Base-by-base conservation (phyloP, 2,888 invertebrate genomes). In the Tubiluchus corallicola region DNA sequence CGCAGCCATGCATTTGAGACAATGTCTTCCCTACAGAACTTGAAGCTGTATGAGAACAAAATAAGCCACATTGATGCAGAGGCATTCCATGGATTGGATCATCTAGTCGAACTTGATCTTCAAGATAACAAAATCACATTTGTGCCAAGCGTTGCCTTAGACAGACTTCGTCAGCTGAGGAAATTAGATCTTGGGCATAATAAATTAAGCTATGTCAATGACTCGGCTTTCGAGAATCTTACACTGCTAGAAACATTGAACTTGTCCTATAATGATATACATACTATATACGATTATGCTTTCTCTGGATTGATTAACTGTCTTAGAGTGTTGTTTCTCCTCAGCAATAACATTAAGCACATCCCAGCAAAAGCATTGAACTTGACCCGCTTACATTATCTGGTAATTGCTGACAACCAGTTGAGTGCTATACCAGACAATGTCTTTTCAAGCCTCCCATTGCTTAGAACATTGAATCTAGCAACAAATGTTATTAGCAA, bases 171-270 rank as follows among this genome's bases (percentile, higher is more conserved):
- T 9, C n/a, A 9, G 29, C 29, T 29, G 29, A 29, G n/a, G 29
- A 29, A 29, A 29, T n/a, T 29, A 9, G 29, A 29, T n/a, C 29
- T 29, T n/a, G 29, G 29, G n/a, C 29, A 29, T n/a, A 29, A 29
- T n/a, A 9, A 29, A 9, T n/a, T 29, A 9, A n/a, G 29, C 29
- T 29, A 29, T n/a, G n/a, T 29, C 29, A 9, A 29, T n/a, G 29
- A 29, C 29, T 9, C 9, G 9, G 29, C 29, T 9, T 29, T 29
- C 29, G 29, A 29, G n/a, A 29, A 29, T n/a, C 29, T 29, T n/a
- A 29, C 29, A n/a, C n/a, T n/a, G 29, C 29, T 29, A 29, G 29
- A 29, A n/a, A 29, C 29, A n/a, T n/a, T 29, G 9, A n/a, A 9
- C 9, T n/a, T 29, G 9, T 9, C 29, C n/a, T 29, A 29, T n/a